Conservation (phyloP, 2,888 invertebrate genomes). For the Agrotis segetum region DNA sequence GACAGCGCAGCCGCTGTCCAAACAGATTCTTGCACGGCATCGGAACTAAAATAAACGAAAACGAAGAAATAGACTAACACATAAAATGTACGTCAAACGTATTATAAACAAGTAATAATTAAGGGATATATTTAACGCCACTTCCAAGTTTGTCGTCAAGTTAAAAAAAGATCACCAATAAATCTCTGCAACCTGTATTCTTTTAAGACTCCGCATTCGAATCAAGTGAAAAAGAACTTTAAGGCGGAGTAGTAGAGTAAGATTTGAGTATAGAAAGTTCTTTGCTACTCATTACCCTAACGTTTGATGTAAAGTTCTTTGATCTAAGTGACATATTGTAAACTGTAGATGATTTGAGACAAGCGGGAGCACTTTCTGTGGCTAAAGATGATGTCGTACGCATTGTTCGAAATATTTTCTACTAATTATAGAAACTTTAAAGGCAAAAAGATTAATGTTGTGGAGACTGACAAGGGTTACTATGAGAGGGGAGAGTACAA, state of each 20-base stretch:
- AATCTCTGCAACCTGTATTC: conserved; percentile 69
- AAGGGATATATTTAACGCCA: conserved; percentile 75
- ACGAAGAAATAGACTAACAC: conserved; percentile 69
- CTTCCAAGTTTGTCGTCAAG: conserved; percentile 83
- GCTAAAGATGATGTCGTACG: conserved; percentile 74
- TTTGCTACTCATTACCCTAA: conserved; percentile 75
- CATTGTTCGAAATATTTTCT: conserved; percentile 75
- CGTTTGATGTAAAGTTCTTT: conserved; percentile 87
- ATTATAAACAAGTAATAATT: conserved; percentile 79
- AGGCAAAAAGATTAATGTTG: conserved; percentile 77
- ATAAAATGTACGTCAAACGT: conserved; percentile 75
- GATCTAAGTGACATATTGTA: conserved; percentile 87
- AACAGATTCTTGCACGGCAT: conserved; percentile 63
- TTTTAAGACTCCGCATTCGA: conserved; percentile 55
- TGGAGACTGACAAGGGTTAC: conserved; percentile 79
- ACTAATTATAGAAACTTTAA: conserved; percentile 83
- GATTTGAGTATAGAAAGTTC: conserved; percentile 68
- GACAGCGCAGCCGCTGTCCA: conserved; percentile 43
- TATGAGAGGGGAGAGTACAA: conserved; percentile 59
- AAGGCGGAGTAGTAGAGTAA: conserved; percentile 58
- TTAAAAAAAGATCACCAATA: conserved; percentile 78
- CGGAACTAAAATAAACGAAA: conserved; percentile 65
- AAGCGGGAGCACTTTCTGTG: conserved; percentile 78
- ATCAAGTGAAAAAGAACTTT: conserved; percentile 70
- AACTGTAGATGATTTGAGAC: conserved; percentile 85